Evolutionary conservation across 2,888 invertebrate species (phyloP).

Genomic region (Iphiclides podalirius): DNA sequence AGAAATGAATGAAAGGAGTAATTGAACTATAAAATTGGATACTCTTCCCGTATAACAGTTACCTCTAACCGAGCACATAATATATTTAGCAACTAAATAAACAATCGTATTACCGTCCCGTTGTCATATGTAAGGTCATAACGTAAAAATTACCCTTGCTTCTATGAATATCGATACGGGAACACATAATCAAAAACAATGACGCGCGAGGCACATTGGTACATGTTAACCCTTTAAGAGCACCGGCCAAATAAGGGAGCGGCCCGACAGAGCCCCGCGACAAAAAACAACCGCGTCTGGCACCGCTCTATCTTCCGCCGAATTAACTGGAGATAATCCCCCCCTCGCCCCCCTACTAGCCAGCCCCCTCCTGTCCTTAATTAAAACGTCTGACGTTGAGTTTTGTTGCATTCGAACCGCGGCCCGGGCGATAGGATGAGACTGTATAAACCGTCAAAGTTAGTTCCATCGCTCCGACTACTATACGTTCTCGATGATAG

Average conservation of each 20-base stretch:
- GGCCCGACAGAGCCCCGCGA: constrained; percentile 9
- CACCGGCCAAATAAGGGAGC: constrained; percentile 14
- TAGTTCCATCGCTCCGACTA: constrained; percentile 19
- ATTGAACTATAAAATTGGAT: no score
- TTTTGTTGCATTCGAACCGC: constrained; percentile 25
- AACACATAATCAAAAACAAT: no score
- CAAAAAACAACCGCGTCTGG: constrained; percentile 33
- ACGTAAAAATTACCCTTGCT: no score
- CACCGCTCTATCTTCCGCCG: constrained; percentile 35
- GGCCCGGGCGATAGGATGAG: constrained; percentile 15
- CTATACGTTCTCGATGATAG: no score
- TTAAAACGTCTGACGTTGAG: constrained; percentile 46
- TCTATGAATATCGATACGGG: no score
- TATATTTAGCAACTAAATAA: no score
- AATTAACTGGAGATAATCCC: constrained; percentile 45
- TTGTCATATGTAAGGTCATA: no score
- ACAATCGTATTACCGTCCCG: no score
- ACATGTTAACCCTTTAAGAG: constrained; percentile 6
- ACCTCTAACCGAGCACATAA: no score
- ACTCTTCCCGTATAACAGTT: no score
- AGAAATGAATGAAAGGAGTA: no score
- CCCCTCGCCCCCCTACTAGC: constrained; percentile 26
- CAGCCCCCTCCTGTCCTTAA: constrained; percentile 40
- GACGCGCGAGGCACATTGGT: constrained; percentile 8
- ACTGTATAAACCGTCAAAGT: constrained; percentile 12